Evolutionary conservation across 2,113 vertebrate species (phyloP), one percentile per base, ranked within the genome.

Genomic region (Anarhynchus alexandrinus): DNA sequence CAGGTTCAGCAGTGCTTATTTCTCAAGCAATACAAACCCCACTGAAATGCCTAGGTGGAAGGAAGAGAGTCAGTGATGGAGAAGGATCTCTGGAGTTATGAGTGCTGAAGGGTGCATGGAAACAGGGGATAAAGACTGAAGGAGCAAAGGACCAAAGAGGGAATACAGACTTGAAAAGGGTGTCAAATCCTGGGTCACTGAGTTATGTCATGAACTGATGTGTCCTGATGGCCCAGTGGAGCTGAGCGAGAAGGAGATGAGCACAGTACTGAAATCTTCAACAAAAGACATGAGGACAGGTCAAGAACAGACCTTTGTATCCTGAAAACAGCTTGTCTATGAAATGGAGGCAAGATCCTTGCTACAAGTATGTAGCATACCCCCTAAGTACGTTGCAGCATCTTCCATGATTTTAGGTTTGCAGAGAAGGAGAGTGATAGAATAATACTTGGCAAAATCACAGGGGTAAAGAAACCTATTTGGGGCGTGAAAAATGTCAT

Each of bases 11-110:
- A 51, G 36, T 30, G 71, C 61, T 67, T 34, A 21, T 34, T 94
- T 66, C 71, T 25, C 47, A 45, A 43, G 71, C 47, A 59, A 38
- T 21, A 26, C 16, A 57, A 79, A 82, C 47, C 20, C 47, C 67
- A 47, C 12, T 1, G 0, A 67, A 91, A 49, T 0, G 4, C 17
- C n/a, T n/a, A 5, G 14, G 23, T 89, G 45, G 62, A 57, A 84
- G 34, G 54, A 62, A 42, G 20, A 38, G 15, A 40, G 36, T 42
- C 1, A 3, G 59, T 77, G 42, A 38, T 16, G 21, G 45, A 52
- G 72, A 55, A 45, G 36, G 16, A 5, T 36, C 12, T 30, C 7
- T 20, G 67, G 42, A 67, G 42, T 12, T n/a, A 5, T 1, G 67
- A 83, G 54, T 64, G 40, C 26, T 30, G 36, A 38, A 55, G 58